These are phyloP conservation scores for Diuraphis noxia DNA, from an alignment of 1,140 invertebrate genomes.

Conservation along the genomic window DNA sequence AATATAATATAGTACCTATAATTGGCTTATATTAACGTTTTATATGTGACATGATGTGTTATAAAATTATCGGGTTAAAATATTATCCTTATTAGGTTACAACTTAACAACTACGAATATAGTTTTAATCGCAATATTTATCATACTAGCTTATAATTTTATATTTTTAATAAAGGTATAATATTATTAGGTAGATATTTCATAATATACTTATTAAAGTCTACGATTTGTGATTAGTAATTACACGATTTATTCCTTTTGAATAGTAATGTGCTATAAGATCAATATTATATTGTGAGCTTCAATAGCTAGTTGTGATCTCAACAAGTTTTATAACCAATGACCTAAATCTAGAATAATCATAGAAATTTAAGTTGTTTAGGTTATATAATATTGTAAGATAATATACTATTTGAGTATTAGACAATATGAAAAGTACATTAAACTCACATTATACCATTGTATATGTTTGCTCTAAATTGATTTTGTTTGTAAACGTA, in stretches of 20 bases:
- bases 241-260: not conserved
- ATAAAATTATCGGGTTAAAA: not conserved
- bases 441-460: not conserved
- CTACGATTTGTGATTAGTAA: not conserved
- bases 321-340: not conserved
- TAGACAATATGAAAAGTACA: not conserved
- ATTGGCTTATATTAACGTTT: not conserved
- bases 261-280: not conserved
- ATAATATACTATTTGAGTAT: not conserved
- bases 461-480: not conserved
- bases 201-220: too few relatives aligned
- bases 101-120: too few relatives aligned
- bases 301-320: not conserved
- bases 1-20: not conserved
- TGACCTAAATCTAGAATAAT: slow-evolving; percentile 1
- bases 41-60: not conserved
- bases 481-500: not conserved
- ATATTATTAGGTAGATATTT: too few relatives aligned
- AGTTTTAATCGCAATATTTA: too few relatives aligned
- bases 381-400: not conserved
- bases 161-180: too few relatives aligned
- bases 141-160: too few relatives aligned
- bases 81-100: not conserved
- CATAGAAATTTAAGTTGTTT: not conserved
- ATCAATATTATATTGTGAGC: not conserved